Evolutionary conservation across 2,113 vertebrate species (phyloP).

Genomic region (Prionailurus viverrinus): DNA sequence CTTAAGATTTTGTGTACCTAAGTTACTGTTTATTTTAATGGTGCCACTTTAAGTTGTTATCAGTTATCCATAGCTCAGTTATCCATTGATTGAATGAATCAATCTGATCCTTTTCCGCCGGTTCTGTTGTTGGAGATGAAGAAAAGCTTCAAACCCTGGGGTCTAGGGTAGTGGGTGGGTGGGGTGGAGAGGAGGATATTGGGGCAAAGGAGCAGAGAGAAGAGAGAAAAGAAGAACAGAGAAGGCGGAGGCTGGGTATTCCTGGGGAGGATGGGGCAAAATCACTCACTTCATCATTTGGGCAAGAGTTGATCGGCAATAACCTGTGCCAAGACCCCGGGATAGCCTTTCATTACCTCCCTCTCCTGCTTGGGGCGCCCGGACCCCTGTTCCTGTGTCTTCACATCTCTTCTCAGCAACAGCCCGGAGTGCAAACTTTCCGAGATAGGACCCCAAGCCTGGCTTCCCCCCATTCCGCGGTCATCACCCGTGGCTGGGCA

Average conservation of each 20-base stretch:
- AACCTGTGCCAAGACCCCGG: not conserved
- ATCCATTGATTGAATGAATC: not conserved
- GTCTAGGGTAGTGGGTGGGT: not conserved
- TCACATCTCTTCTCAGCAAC: not conserved
- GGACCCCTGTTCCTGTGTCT: not conserved
- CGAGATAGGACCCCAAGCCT: slow-evolving; percentile 47
- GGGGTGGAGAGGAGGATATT: not conserved
- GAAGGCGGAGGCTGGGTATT: not conserved
- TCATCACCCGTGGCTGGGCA: not conserved
- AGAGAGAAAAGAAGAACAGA: not conserved
- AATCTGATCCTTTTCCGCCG: not conserved
- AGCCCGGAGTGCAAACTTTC: slow-evolving; percentile 76
- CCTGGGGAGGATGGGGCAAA: not conserved
- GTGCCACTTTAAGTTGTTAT: slow-evolving; percentile 1
- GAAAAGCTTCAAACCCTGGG: slow-evolving; percentile 6
- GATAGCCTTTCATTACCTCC: not conserved
- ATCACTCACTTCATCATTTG: not conserved
- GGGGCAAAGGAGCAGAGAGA: not conserved
- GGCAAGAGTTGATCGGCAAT: not conserved
- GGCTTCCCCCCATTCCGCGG: not conserved
- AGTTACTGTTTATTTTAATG: not conserved
- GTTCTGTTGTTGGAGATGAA: not conserved
- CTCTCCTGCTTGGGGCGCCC: not conserved
- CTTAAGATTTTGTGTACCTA: slow-evolving; percentile 16
- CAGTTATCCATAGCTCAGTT: not conserved